Evolutionary conservation across 2,888 invertebrate species (phyloP).

Genomic region (Catonia carolina): DNA sequence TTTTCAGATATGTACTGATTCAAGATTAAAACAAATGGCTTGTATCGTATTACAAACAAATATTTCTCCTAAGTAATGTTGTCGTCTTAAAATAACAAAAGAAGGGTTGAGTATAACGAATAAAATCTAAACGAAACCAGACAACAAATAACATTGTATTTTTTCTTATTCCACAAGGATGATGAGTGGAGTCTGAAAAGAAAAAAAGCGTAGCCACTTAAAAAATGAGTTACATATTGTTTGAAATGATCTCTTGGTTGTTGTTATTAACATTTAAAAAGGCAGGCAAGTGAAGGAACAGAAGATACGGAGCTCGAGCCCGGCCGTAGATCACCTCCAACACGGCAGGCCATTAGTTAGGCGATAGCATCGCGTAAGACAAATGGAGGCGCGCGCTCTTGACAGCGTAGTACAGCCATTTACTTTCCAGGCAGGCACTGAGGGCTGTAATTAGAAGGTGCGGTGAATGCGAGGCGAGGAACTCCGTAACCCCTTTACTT

Average conservation of each 20-base stretch:
- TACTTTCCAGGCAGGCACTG: slow-evolving; percentile 4
- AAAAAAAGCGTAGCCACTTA: neutral
- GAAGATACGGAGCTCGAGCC: neutral
- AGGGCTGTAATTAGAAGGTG: slow-evolving; percentile 7
- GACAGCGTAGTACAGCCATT: slow-evolving; percentile 15
- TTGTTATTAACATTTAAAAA: neutral
- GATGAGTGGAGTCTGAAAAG: neutral
- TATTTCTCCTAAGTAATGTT: too few species aligned
- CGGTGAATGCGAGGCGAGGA: neutral
- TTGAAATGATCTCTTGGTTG: neutral
- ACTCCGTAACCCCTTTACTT: too few species aligned
- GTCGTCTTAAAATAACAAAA: too few species aligned
- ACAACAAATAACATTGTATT: neutral
- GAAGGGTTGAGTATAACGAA: too few species aligned
- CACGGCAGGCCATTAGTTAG: slow-evolving; percentile 7
- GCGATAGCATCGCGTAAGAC: slow-evolving; percentile 18
- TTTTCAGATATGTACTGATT: too few species aligned
- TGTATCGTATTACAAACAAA: too few species aligned
- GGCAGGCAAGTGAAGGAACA: neutral
- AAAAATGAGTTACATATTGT: slow-evolving; percentile 7
- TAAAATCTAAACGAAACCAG: too few species aligned
- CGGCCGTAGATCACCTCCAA: neutral
- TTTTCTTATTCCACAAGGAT: neutral
- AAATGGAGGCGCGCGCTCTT: slow-evolving; percentile 15
- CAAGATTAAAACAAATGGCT: too few species aligned